Conservation (phyloP, 2,113 vertebrate species). For the Telmatochromis sp. region DNA sequence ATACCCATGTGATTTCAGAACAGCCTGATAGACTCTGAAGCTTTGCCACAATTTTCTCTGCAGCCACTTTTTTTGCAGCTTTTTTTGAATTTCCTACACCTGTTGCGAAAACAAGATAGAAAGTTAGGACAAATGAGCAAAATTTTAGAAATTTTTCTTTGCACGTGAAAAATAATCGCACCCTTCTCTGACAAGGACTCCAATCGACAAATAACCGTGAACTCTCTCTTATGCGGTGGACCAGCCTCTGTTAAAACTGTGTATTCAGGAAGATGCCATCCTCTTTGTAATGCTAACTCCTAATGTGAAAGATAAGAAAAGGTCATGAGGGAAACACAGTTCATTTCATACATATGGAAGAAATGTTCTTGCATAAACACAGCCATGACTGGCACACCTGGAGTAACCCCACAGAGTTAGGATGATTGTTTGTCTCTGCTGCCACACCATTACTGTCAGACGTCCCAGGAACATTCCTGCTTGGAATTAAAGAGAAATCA, state of each 20-base stretch:
- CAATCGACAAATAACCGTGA: constrained; percentile 80
- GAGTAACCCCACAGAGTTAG: constrained; percentile 68
- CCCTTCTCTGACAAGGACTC: constrained; percentile 82
- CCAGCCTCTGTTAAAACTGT: constrained; percentile 75
- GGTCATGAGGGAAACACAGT: not conserved
- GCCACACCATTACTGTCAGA: constrained; percentile 44
- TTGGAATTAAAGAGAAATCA: not conserved
- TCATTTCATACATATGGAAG: not conserved
- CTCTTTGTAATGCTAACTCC: constrained; percentile 82
- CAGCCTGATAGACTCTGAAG: constrained; percentile 75
- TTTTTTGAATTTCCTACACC: constrained; percentile 81
- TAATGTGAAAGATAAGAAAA: not conserved
- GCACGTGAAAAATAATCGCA: not conserved
- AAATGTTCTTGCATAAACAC: not conserved
- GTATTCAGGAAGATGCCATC: constrained; percentile 86
- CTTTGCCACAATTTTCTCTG: constrained; percentile 76
- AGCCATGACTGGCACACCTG: constrained; percentile 51
- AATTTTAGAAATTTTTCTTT: not conserved
- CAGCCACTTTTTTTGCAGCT: constrained; percentile 72
- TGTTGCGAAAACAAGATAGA: constrained; percentile 17
- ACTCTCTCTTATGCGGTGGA: constrained; percentile 80
- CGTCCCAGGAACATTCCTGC: constrained; percentile 25
- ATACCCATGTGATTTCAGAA: constrained; percentile 78
- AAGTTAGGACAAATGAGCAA: not conserved
- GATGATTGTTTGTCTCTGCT: constrained; percentile 36